Base-by-base conservation (phyloP, 2,113 vertebrate species). In the Carassius carassius region DNA sequence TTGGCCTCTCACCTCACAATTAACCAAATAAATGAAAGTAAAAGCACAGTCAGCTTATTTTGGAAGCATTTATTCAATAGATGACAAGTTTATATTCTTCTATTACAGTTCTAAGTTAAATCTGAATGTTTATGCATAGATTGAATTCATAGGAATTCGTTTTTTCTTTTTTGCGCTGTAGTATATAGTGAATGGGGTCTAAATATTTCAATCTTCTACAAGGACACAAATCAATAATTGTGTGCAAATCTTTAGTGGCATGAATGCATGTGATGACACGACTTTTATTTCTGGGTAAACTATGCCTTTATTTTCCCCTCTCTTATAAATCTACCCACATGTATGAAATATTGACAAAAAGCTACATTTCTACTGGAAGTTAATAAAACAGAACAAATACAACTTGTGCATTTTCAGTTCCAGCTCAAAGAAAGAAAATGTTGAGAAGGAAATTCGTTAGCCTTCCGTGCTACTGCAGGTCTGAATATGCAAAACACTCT, bases 401-500 rank as follows among this genome's bases (percentile, higher is more conserved):
- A n/a, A 47, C 17, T 8, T 35, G 16, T 69, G 37, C 21, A 0
- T 63, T 79, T 44, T 63, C 35, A 41, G 35, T 9, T 63, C 21
- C n/a, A 17, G 13, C 14, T 62, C n/a, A 25, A 25, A 41, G 37
- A 25, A 29, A 41, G 58, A 44, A 47, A 47, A 63, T 16, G 14
- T 47, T 25, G n/a, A 47, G 65, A 69, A 19, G 85, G 49, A 72
- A 72, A 82, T 29, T 16, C 49, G 73, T 77, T 9, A 49, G 11
- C 58, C 60, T 21, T 56, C 19, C 32, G 44, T 19, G 58, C 44
- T 69, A n/a, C 21, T 47, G 32, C 74, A 69, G 12, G 23, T 69
- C 76, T 79, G 17, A 67, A 85, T 76, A 85, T 70, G 75, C 63
- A 78, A 84, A 78, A 58, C 83, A 69, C 32, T n/a, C 21, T 56